Base-by-base conservation (phyloP, 2,797 vertebrate species). In the Malacoraja senta region DNA sequence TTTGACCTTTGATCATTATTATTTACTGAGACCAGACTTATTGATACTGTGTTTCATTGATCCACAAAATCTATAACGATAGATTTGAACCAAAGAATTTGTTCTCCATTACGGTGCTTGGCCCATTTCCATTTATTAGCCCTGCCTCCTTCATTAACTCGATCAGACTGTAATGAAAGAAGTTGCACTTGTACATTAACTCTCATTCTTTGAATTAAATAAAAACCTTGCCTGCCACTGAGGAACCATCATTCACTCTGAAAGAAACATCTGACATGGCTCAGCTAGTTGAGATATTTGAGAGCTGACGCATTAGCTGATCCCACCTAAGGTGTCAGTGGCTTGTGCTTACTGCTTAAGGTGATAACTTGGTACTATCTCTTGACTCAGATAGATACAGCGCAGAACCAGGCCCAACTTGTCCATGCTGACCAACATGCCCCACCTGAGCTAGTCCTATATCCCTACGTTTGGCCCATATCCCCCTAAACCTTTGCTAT, bases 1-100 rank as follows among this genome's bases (percentile, higher is more conserved):
- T 74, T n/a, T 76, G 71, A 76, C 90, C 90, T 72, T 91, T 91
- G 4, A 74, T 74, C 88, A 13, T 91, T 91, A 15, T 74, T 26
- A n/a, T 72, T 76, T 53, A 13, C 26, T 76, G 24, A 53, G 24
- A 74, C 38, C 35, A 32, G 90, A 91, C 71, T 24, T 53, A 74
- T 19, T 38, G 76, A 78, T 10, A 78, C 29, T 84, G 53, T 83
- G 24, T 29, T 29, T 84, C 81, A 24, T 86, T 86, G 84, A 68
- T 17, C n/a, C n/a, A 35, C 63, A 88, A 88, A 88, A 68, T 88
- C 63, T 21, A 32, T 68, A 88, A 88, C 6, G 35, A 35, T 68
- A 88, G n/a, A 35, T 32, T 88, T 88, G 32, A 88, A 65, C 7
- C 83, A 63, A n/a, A 63, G 29, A 32, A 8, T 32, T 21, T 61